Base-by-base conservation (phyloP, 1,140 invertebrate genomes). In the Drosophila gunungcola region DNA sequence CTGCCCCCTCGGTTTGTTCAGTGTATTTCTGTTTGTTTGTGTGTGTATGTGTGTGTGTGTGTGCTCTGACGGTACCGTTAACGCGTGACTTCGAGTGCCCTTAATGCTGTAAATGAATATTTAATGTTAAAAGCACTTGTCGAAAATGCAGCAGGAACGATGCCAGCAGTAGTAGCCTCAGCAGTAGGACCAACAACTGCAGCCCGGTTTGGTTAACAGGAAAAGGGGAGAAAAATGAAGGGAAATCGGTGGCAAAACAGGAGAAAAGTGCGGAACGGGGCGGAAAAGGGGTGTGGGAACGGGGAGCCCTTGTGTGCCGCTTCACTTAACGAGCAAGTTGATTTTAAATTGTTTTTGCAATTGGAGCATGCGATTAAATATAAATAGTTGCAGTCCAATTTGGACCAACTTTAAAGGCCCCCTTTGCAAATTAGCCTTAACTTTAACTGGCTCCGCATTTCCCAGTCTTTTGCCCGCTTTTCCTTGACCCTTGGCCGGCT, bases 51-150 rank as follows among this genome's bases (percentile, higher is more conserved):
- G 63, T 21, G 42, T 61, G 32, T 56, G 53, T 61, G 46, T 67
- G 63, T 21, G 51, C 65, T 49, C 52, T 70, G 65, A 46, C 64
- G 65, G 68, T 70, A 72, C 83, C 84, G 84, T 89, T 89, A 89
- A 89, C 84, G 84, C 84, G 84, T 89, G 84, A 89, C 84, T 89
- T 89, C 84, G 77, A 89, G 84, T 89, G 85, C 84, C 84, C 84
- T 89, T 89, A 89, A 89, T 89, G 84, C 84, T 89, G 84, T 89
- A 89, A 89, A 89, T 89, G 84, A 89, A 89, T 89, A 89, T 89
- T 89, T 89, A 89, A 89, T 89, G 84, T 89, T 89, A 89, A 89
- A 89, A 89, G 84, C 84, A 89, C 84, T 89, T 89, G 84, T 84
- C 84, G 84, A 89, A 86, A 89, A 89, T 89, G 84, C 84, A 89